Evolutionary conservation across 2,113 vertebrate genomes (phyloP).

Genomic region (Scolopax mira): DNA sequence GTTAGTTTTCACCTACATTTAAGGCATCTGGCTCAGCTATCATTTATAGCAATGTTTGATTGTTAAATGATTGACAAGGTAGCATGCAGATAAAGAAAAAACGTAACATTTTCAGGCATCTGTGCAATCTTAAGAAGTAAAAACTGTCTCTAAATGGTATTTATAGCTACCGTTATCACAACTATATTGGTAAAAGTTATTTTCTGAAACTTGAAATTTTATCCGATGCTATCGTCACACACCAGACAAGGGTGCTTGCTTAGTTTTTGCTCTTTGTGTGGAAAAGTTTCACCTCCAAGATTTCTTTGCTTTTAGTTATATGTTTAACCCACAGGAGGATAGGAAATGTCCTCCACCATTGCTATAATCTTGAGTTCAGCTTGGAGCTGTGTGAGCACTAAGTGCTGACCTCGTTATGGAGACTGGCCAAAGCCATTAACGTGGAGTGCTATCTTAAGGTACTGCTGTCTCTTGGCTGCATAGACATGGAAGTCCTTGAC

Average conservation of each 20-base stretch:
- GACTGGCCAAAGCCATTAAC: background rate
- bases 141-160: background rate
- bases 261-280: background rate
- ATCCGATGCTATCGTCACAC: background rate
- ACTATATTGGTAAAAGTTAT: background rate
- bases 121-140: background rate
- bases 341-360: background rate
- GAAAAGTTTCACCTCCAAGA: background rate
- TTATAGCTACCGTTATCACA: background rate
- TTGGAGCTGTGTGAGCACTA: background rate
- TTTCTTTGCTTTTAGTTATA: background rate
- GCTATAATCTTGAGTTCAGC: background rate
- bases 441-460: background rate
- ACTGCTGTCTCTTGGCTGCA: background rate
- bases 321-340: background rate
- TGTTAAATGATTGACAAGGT: background rate
- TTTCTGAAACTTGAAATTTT: background rate
- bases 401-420: background rate
- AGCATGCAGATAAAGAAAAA: background rate
- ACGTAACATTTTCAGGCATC: background rate
- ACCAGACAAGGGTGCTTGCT: background rate
- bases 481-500: background rate
- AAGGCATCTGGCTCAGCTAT: background rate
- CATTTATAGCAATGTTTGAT: background rate
- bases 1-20: background rate